Percentiles rank a stretch among this genome's conserved stretches.
Evolutionary conservation across 2,888 invertebrate species (phyloP).

Genomic region (Stramonita haemastoma): DNA sequence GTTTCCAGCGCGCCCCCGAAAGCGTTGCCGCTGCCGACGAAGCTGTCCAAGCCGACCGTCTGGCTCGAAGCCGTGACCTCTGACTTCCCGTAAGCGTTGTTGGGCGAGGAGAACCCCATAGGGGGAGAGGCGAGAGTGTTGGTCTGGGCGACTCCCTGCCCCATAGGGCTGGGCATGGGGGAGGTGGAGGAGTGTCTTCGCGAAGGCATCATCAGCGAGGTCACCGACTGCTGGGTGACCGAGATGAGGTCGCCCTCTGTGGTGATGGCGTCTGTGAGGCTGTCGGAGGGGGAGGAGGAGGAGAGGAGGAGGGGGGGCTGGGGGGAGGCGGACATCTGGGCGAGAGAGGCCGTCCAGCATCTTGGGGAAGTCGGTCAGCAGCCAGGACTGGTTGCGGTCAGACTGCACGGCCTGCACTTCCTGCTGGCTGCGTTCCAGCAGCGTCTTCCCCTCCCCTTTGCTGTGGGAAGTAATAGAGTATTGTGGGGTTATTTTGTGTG

Average conservation of each 20-base stretch:
- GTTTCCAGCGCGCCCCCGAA: background rate
- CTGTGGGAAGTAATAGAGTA: background rate
- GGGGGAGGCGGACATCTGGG: background rate
- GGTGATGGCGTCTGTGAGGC: slow-evolving; percentile 32
- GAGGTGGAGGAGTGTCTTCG: slow-evolving; percentile 7
- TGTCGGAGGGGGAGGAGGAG: background rate
- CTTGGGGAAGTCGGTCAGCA: slow-evolving; percentile 37
- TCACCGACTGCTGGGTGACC: background rate
- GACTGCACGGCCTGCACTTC: slow-evolving; percentile 33
- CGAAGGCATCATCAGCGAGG: background rate
- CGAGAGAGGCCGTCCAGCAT: slow-evolving; percentile 26
- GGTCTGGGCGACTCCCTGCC: background rate
- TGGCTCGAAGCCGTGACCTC: background rate
- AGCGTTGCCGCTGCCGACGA: background rate
- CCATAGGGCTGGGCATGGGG: slow-evolving; percentile 26
- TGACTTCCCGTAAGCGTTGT: background rate
- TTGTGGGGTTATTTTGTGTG: background rate
- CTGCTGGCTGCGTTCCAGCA: slow-evolving; percentile 34
- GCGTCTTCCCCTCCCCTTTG: slow-evolving; percentile 6
- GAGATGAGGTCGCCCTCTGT: slow-evolving; percentile 33
- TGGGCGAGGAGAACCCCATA: slow-evolving; percentile 19
- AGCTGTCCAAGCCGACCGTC: background rate
- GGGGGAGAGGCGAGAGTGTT: background rate
- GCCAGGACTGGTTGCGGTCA: slow-evolving; percentile 27
- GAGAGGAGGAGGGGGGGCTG: background rate